Base-by-base conservation (phyloP, 2,888 invertebrate species). In the Nycteola revayana region DNA sequence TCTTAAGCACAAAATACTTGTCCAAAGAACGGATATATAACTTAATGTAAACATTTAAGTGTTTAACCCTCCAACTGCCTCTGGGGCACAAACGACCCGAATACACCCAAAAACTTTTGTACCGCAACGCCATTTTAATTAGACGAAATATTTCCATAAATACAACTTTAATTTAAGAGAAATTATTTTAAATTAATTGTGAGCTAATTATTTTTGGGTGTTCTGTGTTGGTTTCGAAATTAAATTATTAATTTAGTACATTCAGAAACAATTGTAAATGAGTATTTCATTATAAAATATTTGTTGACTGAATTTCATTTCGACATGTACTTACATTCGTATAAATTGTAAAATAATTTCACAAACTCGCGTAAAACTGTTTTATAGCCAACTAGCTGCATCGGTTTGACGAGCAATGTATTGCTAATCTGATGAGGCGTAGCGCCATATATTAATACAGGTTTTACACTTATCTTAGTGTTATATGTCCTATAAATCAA, bases 101-200 rank as follows among this genome's bases (percentile, higher is more conserved):
- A 14, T 14, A 14, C 14, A 3, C 14, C 14, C 14, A 14, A 11
- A 35, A 53, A 53, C 36, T 53, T 50, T 33, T 17, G 17, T 26
- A 41, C 44, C 41, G 28, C 33, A 24, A 32, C 14, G 14, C 26
- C 33, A 40, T 46, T 45, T 46, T 40, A 49, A 46, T 52, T 46
- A 33, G 36, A 37, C 24, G 11, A 38, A 52, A 48, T 52, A 52
- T 52, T 48, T 32, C 28, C 32, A 42, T 31, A 27, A 32, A 35
- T 33, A 22, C 20, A 46, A 42, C 22, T 51, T 28, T 21, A 10
- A 38, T 35, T 36, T 28, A 24, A 23, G 9, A 23, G 10, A 35
- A 36, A 44, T 39, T 32, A 30, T 43, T 43, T 49, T 6, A 9
- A 23, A 29, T 11, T 32, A 30, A 35, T 47, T 22, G 18, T 26